Percentiles rank a stretch among this genome's conserved stretches.
Conservation (phyloP, 2,888 invertebrate genomes). For the Prosopocoilus inquinatus region DNA sequence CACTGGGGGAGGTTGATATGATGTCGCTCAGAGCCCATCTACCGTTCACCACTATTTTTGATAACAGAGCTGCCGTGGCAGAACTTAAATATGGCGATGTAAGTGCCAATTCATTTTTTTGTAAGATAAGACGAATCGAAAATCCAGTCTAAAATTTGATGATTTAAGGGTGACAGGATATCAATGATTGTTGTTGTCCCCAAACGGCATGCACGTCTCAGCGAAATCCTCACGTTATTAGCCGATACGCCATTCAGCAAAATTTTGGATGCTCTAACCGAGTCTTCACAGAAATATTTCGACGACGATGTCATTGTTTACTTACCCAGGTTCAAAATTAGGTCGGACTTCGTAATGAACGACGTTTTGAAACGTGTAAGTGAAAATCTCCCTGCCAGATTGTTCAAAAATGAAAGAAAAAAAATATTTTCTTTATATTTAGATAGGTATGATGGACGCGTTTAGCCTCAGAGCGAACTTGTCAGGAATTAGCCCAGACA, state of each 20-base stretch:
- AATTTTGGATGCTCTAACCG: conserved; percentile 53
- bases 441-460: conserved; percentile 68
- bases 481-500: conserved; percentile 54
- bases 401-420: neutral
- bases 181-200: conserved; percentile 68
- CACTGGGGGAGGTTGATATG: conserved; percentile 66
- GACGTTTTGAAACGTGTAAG: conserved; percentile 54
- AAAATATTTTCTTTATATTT: conserved; percentile 27
- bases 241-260: conserved; percentile 50
- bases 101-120: conserved; percentile 60
- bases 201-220: conserved; percentile 53
- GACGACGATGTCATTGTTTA: conserved; percentile 63
- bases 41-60: conserved; percentile 57
- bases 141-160: conserved; percentile 1
- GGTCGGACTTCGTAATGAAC: conserved; percentile 61
- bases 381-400: too few relatives aligned
- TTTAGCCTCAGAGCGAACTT: conserved; percentile 62
- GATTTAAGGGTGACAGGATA: conserved; percentile 53
- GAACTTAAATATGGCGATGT: conserved; percentile 68
- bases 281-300: conserved; percentile 53
- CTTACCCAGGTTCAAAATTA: conserved; percentile 62
- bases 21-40: conserved; percentile 66
- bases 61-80: conserved; percentile 59
- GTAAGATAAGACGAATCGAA: conserved; percentile 48
- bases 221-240: conserved; percentile 56